These are phyloP conservation scores for Pelodytes ibericus DNA, from an alignment of 2,797 vertebrate genomes.

Conservation along the genomic window DNA sequence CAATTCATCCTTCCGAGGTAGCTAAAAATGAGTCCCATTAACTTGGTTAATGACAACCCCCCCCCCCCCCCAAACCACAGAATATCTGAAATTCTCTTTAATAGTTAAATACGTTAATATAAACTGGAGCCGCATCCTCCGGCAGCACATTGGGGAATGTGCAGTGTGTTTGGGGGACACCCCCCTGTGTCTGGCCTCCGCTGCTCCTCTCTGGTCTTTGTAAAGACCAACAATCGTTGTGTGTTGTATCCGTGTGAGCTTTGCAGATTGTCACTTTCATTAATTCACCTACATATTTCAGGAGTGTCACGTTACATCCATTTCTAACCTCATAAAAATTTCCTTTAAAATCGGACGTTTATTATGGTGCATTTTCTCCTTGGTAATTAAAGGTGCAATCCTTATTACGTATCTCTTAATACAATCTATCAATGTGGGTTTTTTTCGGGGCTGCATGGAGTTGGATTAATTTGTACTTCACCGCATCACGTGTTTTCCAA, in stretches of 20 bases:
- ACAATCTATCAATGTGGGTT: neutral
- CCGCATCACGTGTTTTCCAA: neutral
- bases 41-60: no score
- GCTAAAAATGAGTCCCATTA: no score
- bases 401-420: no score
- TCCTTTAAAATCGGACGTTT: neutral
- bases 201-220: constrained; percentile 35
- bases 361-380: neutral
- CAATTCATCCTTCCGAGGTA: no score
- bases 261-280: neutral
- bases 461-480: neutral
- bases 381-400: constrained; percentile 55
- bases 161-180: no score
- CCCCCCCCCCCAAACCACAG: no score
- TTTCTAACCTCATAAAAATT: neutral
- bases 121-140: no score
- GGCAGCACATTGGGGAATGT: no score
- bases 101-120: no score
- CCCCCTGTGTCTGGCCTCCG: neutral
- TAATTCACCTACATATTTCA: neutral
- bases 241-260: neutral
- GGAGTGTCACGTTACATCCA: neutral
- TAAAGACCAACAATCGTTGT: neutral
- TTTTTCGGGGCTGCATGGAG: neutral
- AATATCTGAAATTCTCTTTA: no score